Percentiles rank a stretch among this genome's conserved stretches.
phyloP scores from a whole-genome alignment of 2,113 vertebrate species.

The Paratilapia polleni region DNA sequence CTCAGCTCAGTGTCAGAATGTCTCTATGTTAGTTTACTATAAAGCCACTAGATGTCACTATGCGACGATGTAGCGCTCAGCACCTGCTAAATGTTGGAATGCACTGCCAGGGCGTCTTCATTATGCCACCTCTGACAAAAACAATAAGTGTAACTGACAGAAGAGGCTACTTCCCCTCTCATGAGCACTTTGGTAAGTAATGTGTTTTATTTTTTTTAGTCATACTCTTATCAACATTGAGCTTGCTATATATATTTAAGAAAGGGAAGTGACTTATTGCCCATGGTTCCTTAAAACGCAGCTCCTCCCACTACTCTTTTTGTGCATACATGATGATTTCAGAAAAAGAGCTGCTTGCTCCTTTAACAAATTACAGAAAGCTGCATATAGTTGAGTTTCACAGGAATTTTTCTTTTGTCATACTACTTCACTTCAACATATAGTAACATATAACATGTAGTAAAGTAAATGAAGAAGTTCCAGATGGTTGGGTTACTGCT shows the following conservation, averaged over 20 bases:
- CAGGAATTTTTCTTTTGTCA: not conserved
- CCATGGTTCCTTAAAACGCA: not conserved
- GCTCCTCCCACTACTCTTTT: conserved; percentile 1
- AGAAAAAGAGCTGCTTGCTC: not conserved
- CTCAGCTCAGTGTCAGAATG: not conserved
- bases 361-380: not conserved
- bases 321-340: not conserved
- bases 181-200: not conserved
- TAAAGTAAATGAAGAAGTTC: not conserved
- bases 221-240: accelerated
- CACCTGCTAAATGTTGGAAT: not conserved
- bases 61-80: not conserved
- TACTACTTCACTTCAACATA: not conserved
- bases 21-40: not conserved
- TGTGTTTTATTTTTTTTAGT: not conserved
- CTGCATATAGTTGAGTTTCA: not conserved
- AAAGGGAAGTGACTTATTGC: not conserved
- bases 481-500: not conserved
- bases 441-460: too few relatives aligned
- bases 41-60: conserved; percentile 64
- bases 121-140: not conserved
- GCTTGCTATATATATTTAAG: not conserved
- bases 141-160: not conserved
- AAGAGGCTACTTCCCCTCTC: not conserved
- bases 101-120: not conserved